Base-by-base conservation (phyloP, 1,140 invertebrate genomes). In the Zaprionus capensis region DNA sequence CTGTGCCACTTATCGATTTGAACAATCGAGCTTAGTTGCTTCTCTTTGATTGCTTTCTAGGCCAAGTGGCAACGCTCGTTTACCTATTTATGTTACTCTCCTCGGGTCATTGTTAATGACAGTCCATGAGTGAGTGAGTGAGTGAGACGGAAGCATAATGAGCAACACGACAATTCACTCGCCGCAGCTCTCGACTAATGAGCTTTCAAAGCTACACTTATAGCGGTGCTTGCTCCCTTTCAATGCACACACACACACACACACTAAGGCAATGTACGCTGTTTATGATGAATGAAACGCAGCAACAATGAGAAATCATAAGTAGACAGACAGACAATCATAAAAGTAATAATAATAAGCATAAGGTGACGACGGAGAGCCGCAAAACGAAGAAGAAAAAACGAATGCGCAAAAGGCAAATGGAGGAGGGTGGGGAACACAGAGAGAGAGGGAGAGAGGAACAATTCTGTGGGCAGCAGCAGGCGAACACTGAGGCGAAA, bases 331-430 rank as follows among this genome's bases (percentile, higher is more conserved):
- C 59, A 67, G 65, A 70, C 78, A 63, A 83, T 75, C 86, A 87
- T 80, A 87, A 88, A 74, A 87, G 80, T 78, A 84, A 88, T 88
- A 88, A 88, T 84, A 87, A 87, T 87, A 87, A 86, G 83, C 84
- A 88, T 88, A 88, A 88, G 84, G 84, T 88, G 84, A 90, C 85
- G 84, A 88, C 84, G 84, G 78, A 63, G 49, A 63, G 49, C 57
- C 44, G 63, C 51, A 66, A 46, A 74, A 69, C 49, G 36, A 76
- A 87, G 41, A 80, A 28, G 26, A 34, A 31, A 74, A 79, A 90
- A 81, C 69, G 84, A 88, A 79, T 84, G 84, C 85, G 85, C 85
- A 88, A 85, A 87, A 64, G 73, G 58, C 68, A 75, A 38, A 51
- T 22, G 28, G 12, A 62, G 55, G 57, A 66, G 24, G 34, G 26